Base-by-base conservation (phyloP, 2,888 invertebrate genomes). In the Lydus trimaculatus region DNA sequence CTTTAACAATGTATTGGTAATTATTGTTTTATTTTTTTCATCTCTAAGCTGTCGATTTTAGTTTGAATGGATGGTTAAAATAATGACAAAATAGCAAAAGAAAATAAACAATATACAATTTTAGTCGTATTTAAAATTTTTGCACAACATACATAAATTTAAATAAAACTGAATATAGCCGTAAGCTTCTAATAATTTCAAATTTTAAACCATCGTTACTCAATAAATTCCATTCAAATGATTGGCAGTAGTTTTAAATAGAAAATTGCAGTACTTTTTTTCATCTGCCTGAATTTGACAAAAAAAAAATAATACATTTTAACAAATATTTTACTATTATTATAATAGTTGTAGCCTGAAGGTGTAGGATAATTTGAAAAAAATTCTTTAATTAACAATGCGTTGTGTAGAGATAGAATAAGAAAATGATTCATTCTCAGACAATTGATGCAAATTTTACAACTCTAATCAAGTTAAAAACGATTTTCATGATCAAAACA, bases 361-460 rank as follows among this genome's bases (percentile, higher is more conserved):
- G 48, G 20, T 9, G 9, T 36, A 36, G 0, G 1, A 33, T 11
- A 39, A n/a, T 39, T n/a, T n/a, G n/a, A n/a, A n/a, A n/a, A 15
- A 39, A 15, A 39, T n/a, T 39, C 39, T 39, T 15, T 39, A 39
- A 39, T 43, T 43, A 43, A 43, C 17, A 13, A 43, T 43, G 2
- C 17, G 17, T 43, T 28, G 17, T 8, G 2, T 2, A 43, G 5
- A 17, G 6, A 17, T n/a, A 11, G 8, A 52, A 20, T 20, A 23
- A 43, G 17, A 20, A 23, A 23, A 23, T 20, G 67, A 36, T 66
- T 70, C 65, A 70, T 70, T 70, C 70, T 67, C 70, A 70, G 70
- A 70, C 70, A 70, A 70, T 67, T 65, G 70, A 70, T 70, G 70
- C 70, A 70, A 70, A 70, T 70, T 70, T 23, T n/a, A 43, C 43